Evolutionary conservation across 2,797 vertebrate genomes (phyloP).

Genomic region (Steatocranus sp.): DNA sequence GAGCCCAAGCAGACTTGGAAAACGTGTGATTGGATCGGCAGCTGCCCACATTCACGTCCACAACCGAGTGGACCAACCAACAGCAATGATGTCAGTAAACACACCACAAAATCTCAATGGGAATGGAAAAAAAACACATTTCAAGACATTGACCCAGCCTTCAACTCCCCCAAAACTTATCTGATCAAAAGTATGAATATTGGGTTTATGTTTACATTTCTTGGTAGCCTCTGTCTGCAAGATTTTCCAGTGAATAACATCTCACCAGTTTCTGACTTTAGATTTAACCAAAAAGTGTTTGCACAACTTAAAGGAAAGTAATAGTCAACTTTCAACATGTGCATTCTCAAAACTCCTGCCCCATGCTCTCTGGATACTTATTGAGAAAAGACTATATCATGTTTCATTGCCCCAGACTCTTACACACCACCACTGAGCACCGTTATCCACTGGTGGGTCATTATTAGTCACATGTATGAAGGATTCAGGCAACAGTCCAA

Average conservation of each 20-base stretch:
- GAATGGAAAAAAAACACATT: background rate
- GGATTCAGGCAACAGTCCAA: background rate
- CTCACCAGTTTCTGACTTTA: background rate
- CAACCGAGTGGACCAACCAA: fast-evolving
- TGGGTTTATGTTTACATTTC: background rate
- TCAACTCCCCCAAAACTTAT: background rate
- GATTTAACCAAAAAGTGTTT: background rate
- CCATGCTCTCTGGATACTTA: background rate
- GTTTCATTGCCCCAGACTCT: background rate
- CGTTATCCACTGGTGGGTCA: background rate
- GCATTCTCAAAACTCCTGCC: background rate
- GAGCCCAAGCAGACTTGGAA: background rate
- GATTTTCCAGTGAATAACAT: background rate
- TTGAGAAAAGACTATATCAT: background rate
- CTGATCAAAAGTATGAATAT: fast-evolving
- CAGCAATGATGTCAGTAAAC: background rate
- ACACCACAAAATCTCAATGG: background rate
- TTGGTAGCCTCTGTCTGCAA: background rate
- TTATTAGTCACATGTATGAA: background rate
- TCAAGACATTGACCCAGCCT: background rate
- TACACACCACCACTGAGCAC: background rate
- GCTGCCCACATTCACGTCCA: background rate
- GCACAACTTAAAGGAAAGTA: background rate
- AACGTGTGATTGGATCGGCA: fast-evolving
- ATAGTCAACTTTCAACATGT: background rate